Evolutionary conservation across 2,888 invertebrate genomes (phyloP), one percentile per base, ranked within the genome.

Genomic region (Diloba caeruleocephala): DNA sequence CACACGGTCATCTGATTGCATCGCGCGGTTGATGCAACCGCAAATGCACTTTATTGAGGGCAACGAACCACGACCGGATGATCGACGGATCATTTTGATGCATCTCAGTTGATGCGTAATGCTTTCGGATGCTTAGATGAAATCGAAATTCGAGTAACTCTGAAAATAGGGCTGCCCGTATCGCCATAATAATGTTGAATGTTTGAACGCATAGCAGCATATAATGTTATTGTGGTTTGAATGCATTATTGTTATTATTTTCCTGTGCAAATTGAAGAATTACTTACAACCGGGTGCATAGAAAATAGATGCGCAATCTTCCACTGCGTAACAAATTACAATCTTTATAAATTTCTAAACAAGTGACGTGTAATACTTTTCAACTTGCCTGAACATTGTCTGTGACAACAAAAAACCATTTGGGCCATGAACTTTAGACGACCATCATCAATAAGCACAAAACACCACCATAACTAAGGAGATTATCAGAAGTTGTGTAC

Each of bases 21-120:
- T 65, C 46, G 7, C 45, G 60, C 57, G 50, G 79, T 81, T 82
- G 87, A 85, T 83, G 84, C 84, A 86, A 87, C 82, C 86, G 78
- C 86, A 85, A 81, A 76, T 75, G 78, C 75, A 76, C 80, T 79
- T 76, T 76, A 82, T 79, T 72, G 76, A 73, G 87, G 83, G 75
- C 85, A 87, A 80, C 78, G 82, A 84, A 83, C 88, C 67, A 70
- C 67, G 74, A 62, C 68, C 48, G 60, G 58, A 71, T 76, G 74
- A 78, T 79, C 78, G 71, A 74, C 71, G 48, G 63, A 70, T 72
- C 60, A 68, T 49, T 64, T 66, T 45, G 65, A 67, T 65, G 70
- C 76, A 72, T 65, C 76, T 72, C 41, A 21, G 29, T 19, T 46
- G 46, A 45, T 46, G 46, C 32, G 33, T 36, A 44, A 54, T 55